Evolutionary conservation across 2,888 invertebrate genomes (phyloP), one percentile per base, ranked within the genome.

Genomic region (Pandemis cinnamomeana): DNA sequence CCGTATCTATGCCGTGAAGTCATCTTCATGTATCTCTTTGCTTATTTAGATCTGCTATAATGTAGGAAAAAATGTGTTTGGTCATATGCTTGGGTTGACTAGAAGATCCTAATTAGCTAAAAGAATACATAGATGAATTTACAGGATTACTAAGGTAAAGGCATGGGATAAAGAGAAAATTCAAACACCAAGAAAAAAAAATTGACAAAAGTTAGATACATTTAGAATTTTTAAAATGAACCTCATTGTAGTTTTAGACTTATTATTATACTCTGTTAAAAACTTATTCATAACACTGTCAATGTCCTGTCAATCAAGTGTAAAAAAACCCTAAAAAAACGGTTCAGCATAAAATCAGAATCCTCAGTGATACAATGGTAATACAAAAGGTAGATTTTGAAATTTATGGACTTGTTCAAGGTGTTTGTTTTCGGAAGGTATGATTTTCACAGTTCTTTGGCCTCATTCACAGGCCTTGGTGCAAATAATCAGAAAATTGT

Each of bases 361-460:
- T 62, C 44, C 13, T 8, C 44, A 44, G 5, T 42, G 42, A 8
- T 48, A 13, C 7, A 20, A 81, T 82, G 80, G 67, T 75, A 7
- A n/a, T 82, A 36, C 60, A 72, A 51, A 61, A 78, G 2, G 67
- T 81, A 13, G 92, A 95, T 81, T 95, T 95, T 82, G 95, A 95
- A 84, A 89, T 95, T 5, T 95, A 86, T 81, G 95, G 95, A 46
- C 83, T 80, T 69, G 95, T 95, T 7, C 95, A 95, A 88, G 93
- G 93, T 71, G 94, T 94, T 6, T 93, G 93, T 80, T 94, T 94
- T 78, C 82, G 94, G 67, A 94, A 94, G 90, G 94, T 94, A 82
- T 79, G 80, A 61, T 48, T 20, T 67, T 67, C 10, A 20, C 2
- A 62, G 48, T 7, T 27, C 13, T 11, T 48, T 44, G 44, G 44